A percentile compares a stretch with the other conserved stretches of the same genome.
Evolutionary conservation across 2,113 vertebrate genomes (phyloP).

Genomic region (Chauna torquata): DNA sequence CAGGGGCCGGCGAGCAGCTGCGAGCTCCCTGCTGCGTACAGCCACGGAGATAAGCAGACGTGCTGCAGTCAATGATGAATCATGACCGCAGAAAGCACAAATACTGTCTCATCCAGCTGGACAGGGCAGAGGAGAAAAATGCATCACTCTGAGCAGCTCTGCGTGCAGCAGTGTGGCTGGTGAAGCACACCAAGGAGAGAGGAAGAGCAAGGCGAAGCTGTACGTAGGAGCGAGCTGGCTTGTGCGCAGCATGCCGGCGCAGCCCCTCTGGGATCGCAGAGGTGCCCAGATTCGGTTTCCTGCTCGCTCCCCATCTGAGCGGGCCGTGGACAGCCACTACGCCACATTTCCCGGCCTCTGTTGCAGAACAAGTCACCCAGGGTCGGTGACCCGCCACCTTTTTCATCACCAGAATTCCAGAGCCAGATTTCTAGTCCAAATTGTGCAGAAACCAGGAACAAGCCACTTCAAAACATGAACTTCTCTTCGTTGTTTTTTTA

Average conservation of each 20-base stretch:
- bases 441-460: background rate
- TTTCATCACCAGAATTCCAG: background rate
- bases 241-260: fast-evolving
- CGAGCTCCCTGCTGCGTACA: background rate
- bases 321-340: background rate
- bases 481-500: background rate
- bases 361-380: fast-evolving
- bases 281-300: background rate
- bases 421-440: background rate
- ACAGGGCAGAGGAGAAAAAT: background rate
- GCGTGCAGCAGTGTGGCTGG: fast-evolving
- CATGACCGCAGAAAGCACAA: background rate
- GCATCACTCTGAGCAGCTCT: background rate
- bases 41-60: background rate
- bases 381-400: background rate
- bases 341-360: fast-evolving
- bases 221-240: background rate
- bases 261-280: background rate
- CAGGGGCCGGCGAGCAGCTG: background rate
- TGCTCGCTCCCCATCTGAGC: background rate
- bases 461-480: background rate
- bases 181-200: background rate
- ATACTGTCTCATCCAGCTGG: background rate
- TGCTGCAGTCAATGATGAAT: background rate
- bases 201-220: background rate